A percentile compares a stretch with the other conserved stretches of the same genome.
Evolutionary conservation across 1,140 invertebrate species (phyloP).

Genomic region (Tetranychus cinnabarinus): DNA sequence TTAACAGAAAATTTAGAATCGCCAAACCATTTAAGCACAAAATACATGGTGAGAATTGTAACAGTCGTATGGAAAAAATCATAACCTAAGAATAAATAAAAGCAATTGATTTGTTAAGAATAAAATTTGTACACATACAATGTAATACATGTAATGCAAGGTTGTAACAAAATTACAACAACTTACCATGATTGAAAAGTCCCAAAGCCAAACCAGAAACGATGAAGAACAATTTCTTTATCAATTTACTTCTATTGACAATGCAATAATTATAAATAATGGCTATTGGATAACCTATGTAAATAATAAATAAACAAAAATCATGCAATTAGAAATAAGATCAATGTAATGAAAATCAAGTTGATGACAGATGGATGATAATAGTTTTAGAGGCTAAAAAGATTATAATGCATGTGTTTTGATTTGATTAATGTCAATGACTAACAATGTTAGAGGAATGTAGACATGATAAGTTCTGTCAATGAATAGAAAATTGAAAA

Average conservation of each 20-base stretch:
- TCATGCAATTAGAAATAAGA: too few species aligned
- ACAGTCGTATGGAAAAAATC: constrained; percentile 43
- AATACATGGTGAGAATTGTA: constrained; percentile 40
- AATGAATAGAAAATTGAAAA: too few species aligned
- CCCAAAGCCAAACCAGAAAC: constrained; percentile 39
- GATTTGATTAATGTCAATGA: too few species aligned
- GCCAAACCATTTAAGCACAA: constrained; percentile 12
- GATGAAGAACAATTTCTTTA: constrained; percentile 52
- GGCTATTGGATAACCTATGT: constrained; percentile 48
- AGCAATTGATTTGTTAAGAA: neutral
- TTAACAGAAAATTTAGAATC: neutral
- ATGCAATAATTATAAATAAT: constrained; percentile 36
- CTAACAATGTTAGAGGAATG: too few species aligned
- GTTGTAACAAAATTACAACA: too few species aligned
- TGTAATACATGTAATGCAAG: too few species aligned
- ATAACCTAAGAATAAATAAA: constrained; percentile 16
- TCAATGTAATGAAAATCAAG: too few species aligned
- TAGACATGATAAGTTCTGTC: too few species aligned
- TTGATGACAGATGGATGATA: too few species aligned
- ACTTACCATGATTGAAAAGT: constrained; percentile 45
- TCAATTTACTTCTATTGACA: constrained; percentile 24
- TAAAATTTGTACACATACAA: neutral
- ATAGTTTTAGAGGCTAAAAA: too few species aligned
- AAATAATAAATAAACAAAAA: too few species aligned
- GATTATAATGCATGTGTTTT: too few species aligned